Evolutionary conservation across 2,888 invertebrate genomes (phyloP), one percentile per base, ranked within the genome.

Genomic region (Agrypnus murinus): DNA sequence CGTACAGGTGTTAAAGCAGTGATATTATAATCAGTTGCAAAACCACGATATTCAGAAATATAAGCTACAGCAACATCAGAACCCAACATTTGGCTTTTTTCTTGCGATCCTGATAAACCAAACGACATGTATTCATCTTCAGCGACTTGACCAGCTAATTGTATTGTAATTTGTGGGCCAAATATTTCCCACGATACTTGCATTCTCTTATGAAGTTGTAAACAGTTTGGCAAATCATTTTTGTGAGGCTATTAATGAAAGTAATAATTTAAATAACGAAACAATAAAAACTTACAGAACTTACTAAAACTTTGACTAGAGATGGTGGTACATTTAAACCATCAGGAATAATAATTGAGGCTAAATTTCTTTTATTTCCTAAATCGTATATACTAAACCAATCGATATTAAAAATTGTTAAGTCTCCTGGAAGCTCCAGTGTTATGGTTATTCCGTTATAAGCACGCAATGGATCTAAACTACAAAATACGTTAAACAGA

Each of bases 171-270:
- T 83, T 93, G 93, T 17, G 93, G 94, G 0, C 96, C 96, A 84
- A 96, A 96, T 25, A 96, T 92, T 84, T 96, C 96, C 96, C 96
- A 97, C 8, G 93, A 92, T 1, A 95, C 89, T 87, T 95, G 95
- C 75, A 92, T 87, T 82, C 94, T 90, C 83, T 92, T 92, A 85
- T 97, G 96, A 64, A 97, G 88, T 84, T 96, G 96, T 55, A 92
- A 86, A 82, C 97, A 97, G 84, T 95, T 93, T 53, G 96, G 95
- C 70, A 96, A 84, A 55, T 90, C 86, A 71, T 91, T 89, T 79
- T 91, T 89, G 75, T 89, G 89, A 0, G 89, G 88, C 85, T 89
- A 77, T n/a, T n/a, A n/a, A n/a, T n/a, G n/a, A 58, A 78, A 76
- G 9, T 10, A 12, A 59, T n/a, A 38, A 46, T 25, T 25, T 25